Percentiles rank a stretch among this genome's conserved stretches.
phyloP scores from a whole-genome alignment of 2,113 vertebrate species.

The Tichodroma muraria region DNA sequence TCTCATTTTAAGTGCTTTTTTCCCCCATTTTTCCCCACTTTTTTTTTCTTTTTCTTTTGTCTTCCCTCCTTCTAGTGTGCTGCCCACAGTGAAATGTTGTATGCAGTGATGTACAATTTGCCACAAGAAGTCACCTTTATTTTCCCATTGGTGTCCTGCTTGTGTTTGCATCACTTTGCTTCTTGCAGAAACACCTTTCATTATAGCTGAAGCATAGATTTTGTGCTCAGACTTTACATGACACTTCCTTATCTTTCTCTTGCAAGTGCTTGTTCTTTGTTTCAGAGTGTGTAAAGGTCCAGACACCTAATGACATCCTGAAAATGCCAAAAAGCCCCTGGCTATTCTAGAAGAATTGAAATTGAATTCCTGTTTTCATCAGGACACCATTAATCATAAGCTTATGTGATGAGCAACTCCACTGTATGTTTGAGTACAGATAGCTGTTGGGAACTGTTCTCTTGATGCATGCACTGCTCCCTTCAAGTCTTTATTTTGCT shows the following conservation, averaged over 20 bases:
- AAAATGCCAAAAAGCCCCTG: background rate
- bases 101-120: background rate
- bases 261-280: background rate
- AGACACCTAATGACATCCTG: background rate
- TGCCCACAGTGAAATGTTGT: background rate
- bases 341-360: background rate
- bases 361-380: background rate
- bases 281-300: background rate
- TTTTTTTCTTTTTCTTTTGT: background rate
- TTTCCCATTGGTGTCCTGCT: background rate
- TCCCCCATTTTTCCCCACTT: accelerated
- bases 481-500: background rate
- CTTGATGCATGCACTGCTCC: background rate
- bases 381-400: background rate
- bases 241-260: background rate
- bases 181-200: background rate
- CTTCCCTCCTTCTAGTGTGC: background rate
- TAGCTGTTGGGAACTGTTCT: background rate
- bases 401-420: background rate
- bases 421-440: background rate
- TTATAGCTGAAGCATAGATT: background rate
- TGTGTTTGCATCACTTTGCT: background rate
- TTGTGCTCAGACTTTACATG: background rate
- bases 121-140: background rate
- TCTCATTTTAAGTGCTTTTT: background rate